These are phyloP conservation scores for Athripsodes cinereus DNA, from an alignment of 2,888 invertebrate genomes.

Conservation along the genomic window DNA sequence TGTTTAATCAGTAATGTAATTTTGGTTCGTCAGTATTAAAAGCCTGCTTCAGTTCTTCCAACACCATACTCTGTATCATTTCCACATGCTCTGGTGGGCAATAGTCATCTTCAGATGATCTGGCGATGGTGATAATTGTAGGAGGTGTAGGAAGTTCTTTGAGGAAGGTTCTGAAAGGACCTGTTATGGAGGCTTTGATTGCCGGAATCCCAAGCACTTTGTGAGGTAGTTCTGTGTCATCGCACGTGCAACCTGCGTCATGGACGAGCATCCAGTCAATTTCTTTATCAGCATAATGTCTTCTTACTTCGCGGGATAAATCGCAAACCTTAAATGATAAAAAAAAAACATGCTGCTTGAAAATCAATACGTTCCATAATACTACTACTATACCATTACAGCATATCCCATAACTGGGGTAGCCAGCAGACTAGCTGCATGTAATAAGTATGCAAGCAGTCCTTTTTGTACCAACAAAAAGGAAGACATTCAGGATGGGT, in stretches of 20 bases:
- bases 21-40: conserved; percentile 48
- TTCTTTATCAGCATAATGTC: conserved; percentile 53
- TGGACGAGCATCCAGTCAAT: conserved; percentile 78
- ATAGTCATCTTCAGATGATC: conserved; percentile 85
- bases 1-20: conserved; percentile 37
- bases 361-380: not conserved
- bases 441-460: too few species aligned
- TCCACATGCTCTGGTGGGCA: conserved; percentile 82
- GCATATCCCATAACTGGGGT: too few species aligned
- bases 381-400: too few species aligned
- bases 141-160: conserved; percentile 55
- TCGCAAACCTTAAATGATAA: conserved; percentile 38
- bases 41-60: conserved; percentile 50
- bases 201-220: conserved; percentile 69
- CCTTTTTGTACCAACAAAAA: too few species aligned
- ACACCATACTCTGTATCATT: conserved; percentile 63
- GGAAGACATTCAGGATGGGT: too few species aligned
- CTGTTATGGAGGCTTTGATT: conserved; percentile 55
- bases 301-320: conserved; percentile 46
- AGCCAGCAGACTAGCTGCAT: too few species aligned
- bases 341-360: not conserved
- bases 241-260: conserved; percentile 84
- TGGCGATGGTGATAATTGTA: conserved; percentile 68
- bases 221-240: conserved; percentile 78
- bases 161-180: conserved; percentile 54